Percentiles rank a stretch among this genome's conserved stretches.
Evolutionary conservation across 2,113 vertebrate species (phyloP).

Genomic region (Sander lucioperca): DNA sequence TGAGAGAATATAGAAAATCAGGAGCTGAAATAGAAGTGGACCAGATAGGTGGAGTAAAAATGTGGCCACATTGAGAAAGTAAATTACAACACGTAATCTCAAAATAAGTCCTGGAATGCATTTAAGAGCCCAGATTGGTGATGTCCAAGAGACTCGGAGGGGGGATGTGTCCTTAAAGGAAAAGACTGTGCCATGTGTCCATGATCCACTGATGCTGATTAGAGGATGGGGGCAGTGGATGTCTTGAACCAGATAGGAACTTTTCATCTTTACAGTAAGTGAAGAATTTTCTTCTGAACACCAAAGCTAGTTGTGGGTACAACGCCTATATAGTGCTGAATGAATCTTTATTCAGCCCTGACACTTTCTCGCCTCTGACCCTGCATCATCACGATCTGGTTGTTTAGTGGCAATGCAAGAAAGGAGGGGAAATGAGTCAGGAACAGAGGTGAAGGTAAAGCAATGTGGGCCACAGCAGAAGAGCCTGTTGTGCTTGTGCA

Average conservation of each 20-base stretch:
- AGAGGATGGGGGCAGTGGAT: not conserved
- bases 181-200: slow-evolving; percentile 7
- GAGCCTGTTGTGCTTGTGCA: not conserved
- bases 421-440: not conserved
- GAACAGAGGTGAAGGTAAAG: slow-evolving; percentile 6
- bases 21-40: slow-evolving; percentile 37
- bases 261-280: slow-evolving; percentile 2
- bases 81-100: slow-evolving; percentile 56
- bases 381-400: slow-evolving; percentile 13
- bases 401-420: slow-evolving; percentile 12
- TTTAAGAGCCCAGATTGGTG: slow-evolving; percentile 17
- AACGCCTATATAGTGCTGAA: not conserved
- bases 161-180: not conserved
- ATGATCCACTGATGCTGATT: slow-evolving; percentile 9
- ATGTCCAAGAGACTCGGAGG: not conserved
- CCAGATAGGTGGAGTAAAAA: slow-evolving; percentile 32
- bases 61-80: slow-evolving; percentile 31
- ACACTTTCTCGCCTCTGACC: not conserved
- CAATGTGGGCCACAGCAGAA: not conserved
- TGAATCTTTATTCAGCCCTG: slow-evolving; percentile 1
- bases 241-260: not conserved
- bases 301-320: slow-evolving; percentile 1
- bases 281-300: slow-evolving; percentile 22
- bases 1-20: slow-evolving; percentile 47
- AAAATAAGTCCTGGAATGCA: slow-evolving; percentile 36